These are phyloP conservation scores for Ametastegia equiseti DNA, from an alignment of 2,888 invertebrate genomes.

Conservation along the genomic window DNA sequence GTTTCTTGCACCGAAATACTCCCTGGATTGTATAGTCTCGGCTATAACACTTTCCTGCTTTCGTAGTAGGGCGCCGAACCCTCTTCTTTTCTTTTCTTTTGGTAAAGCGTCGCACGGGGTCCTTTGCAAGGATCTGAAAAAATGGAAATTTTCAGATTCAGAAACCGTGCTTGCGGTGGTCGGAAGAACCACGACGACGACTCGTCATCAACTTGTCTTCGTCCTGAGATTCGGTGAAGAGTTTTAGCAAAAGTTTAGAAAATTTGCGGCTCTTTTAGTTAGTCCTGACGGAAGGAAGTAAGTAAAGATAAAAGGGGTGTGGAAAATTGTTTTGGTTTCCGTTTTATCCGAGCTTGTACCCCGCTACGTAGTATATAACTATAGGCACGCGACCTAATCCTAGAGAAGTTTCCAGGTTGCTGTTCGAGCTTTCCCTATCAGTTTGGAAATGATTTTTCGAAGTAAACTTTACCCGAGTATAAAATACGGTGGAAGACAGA, in stretches of 20 bases:
- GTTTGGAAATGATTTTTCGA: constrained; percentile 32
- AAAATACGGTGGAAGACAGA: constrained; percentile 43
- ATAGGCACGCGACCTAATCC: constrained; percentile 30
- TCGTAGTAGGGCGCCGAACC: not conserved
- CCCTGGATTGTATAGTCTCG: constrained; percentile 15
- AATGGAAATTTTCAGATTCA: constrained; percentile 37
- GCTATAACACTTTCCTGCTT: constrained; percentile 29
- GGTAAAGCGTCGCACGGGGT: not conserved
- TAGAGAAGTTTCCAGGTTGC: constrained; percentile 28
- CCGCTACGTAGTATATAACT: not conserved
- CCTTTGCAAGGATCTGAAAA: not conserved
- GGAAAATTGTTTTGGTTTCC: constrained; percentile 5
- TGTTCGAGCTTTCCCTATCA: constrained; percentile 28
- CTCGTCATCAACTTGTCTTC: not conserved
- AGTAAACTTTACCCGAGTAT: constrained; percentile 32
- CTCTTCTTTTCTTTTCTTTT: not conserved
- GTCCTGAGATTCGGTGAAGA: not conserved
- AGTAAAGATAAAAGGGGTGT: no score
- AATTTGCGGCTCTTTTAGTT: constrained; percentile 17
- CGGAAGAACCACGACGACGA: not conserved
- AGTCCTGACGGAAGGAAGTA: not conserved
- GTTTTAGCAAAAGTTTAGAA: constrained; percentile 16
- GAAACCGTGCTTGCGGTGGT: not conserved
- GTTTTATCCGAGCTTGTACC: not conserved
- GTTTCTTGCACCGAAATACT: constrained; percentile 43